Evolutionary conservation across 2,888 invertebrate genomes (phyloP), one percentile per base, ranked within the genome.

Genomic region (Folsomia candida): DNA sequence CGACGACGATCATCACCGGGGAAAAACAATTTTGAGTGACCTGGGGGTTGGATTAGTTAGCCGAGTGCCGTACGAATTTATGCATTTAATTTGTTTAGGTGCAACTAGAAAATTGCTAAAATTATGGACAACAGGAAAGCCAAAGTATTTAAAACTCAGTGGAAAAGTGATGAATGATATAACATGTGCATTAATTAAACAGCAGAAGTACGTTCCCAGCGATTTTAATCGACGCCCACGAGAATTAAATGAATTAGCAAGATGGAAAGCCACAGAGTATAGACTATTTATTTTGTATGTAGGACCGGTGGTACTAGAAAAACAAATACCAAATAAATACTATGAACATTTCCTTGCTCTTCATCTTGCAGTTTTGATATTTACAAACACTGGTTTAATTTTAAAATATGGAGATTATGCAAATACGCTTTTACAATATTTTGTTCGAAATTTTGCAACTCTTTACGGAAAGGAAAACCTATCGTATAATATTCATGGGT

Each of bases 261-360:
- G 79, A 20, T 81, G 79, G 78, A 81, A 81, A 68, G 81, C 81
- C 9, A 79, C 79, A 2, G 81, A 81, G 71, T 79, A 76, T 62
- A 27, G 80, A 3, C 72, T 68, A n/a, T 78, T 81, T 74, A 25
- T 81, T 6, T 27, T 81, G 18, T 80, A 81, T 65, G 77, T 76
- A 2, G 81, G 81, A n/a, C 76, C 69, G 11, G 69, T 80, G 1
- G 72, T 74, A 26, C 62, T 80, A 0, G 70, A 74, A 59, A 60
- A 54, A 0, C 57, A 62, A 29, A 22, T 80, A 9, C 51, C 71
- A 1, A 37, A 28, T 24, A 58, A 67, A n/a, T 58, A 75, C 22
- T 80, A 69, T 27, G 28, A 74, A 9, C 47, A 72, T 51, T 76
- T 76, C 54, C 4, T 76, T 0, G 14, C 58, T 1, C 28, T 76